Percentiles rank a stretch among this genome's conserved stretches.
Evolutionary conservation across 2,113 vertebrate species (phyloP).

Genomic region (Microcebus tavaratra): DNA sequence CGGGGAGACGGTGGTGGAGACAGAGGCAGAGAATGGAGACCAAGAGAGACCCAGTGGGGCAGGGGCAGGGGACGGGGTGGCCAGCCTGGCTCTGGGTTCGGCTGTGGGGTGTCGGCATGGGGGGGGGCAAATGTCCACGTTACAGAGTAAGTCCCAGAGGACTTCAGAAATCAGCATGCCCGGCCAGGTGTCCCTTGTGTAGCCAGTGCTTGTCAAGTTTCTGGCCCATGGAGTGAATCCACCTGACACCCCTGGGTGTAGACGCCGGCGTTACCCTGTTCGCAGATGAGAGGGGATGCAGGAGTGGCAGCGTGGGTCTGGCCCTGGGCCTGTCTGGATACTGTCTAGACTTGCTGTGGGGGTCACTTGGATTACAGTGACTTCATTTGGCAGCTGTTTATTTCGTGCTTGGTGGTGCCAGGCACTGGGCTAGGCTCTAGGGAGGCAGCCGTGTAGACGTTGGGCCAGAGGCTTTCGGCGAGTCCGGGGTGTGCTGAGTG

Average conservation of each 20-base stretch:
- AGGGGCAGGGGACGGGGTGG: neutral
- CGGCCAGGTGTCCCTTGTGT: rapidly evolving
- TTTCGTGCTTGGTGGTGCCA: rapidly evolving
- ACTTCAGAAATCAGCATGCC: neutral
- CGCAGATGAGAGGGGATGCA: too few relatives aligned
- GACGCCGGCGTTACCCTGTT: rapidly evolving
- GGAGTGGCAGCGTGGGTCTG: rapidly evolving
- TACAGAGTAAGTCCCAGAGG: neutral
- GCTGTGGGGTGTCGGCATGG: rapidly evolving
- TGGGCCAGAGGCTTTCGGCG: rapidly evolving
- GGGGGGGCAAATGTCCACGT: neutral
- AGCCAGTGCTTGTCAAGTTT: neutral
- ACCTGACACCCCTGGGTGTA: rapidly evolving
- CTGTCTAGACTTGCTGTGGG: rapidly evolving
- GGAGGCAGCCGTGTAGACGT: neutral
- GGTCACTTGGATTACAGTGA: neutral
- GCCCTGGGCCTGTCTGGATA: neutral
- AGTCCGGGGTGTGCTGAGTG: neutral
- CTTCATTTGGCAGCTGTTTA: neutral
- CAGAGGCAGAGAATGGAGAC: slow-evolving; percentile 1
- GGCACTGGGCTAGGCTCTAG: neutral
- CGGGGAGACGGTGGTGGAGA: neutral
- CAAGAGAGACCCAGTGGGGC: rapidly evolving
- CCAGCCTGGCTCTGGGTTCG: neutral
- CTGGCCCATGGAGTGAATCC: neutral